phyloP scores from a whole-genome alignment of 2,888 invertebrate species.

The Steromphala cineraria region DNA sequence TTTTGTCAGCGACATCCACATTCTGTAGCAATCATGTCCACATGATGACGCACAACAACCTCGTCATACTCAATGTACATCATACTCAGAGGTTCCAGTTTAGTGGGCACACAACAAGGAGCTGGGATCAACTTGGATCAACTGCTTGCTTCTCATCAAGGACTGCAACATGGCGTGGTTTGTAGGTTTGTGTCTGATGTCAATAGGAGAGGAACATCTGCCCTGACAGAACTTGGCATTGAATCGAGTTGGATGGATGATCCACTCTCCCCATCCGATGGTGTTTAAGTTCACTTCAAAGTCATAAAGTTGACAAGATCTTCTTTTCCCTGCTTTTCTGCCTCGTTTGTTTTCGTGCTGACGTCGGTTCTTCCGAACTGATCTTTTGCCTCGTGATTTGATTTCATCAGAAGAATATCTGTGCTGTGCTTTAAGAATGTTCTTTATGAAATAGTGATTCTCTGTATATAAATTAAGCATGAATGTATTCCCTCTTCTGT shows the following conservation, averaged over 20 bases:
- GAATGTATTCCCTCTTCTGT: no score
- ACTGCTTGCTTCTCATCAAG: conserved; percentile 64
- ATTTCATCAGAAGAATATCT: no score
- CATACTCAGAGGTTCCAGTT: conserved; percentile 69
- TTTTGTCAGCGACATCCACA: conserved; percentile 68
- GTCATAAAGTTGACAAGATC: conserved; percentile 54
- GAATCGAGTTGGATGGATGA: conserved; percentile 69
- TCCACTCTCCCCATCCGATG: conserved; percentile 72
- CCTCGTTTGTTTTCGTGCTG: conserved; percentile 38
- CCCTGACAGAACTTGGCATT: conserved; percentile 70
- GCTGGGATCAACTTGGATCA: conserved; percentile 55
- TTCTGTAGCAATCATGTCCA: conserved; percentile 69
- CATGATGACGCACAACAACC: conserved; percentile 71
- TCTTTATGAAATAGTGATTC: no score
- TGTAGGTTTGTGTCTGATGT: conserved; percentile 59
- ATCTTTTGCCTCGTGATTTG: no score
- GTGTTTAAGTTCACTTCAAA: conserved; percentile 69
- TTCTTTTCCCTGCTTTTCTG: conserved; percentile 30
- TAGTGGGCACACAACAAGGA: conserved; percentile 72
- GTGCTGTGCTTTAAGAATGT: no score
- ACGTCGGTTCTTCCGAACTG: not conserved
- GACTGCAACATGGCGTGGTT: conserved; percentile 74
- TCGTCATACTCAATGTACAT: conserved; percentile 71
- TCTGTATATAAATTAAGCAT: no score
- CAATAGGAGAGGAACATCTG: conserved; percentile 64